Evolutionary conservation across 2,113 vertebrate genomes (phyloP).

Genomic region (Oenanthe oenanthe): DNA sequence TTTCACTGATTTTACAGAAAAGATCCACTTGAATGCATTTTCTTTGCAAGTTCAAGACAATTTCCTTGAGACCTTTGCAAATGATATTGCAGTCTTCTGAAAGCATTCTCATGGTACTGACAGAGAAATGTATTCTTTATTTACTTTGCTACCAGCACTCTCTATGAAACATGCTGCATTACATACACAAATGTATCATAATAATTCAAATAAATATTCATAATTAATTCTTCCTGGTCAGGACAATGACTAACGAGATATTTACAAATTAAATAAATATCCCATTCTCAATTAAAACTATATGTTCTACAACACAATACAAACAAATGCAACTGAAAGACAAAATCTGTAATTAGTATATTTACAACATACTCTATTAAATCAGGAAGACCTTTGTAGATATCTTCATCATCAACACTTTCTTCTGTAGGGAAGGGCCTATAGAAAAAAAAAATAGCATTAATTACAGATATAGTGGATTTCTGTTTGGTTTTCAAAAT

Average conservation of each 20-base stretch:
- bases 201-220: not conserved
- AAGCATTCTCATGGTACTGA: not conserved
- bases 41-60: not conserved
- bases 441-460: not conserved
- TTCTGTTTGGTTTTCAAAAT: not conserved
- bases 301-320: not conserved
- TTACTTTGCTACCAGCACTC: not conserved
- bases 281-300: not conserved
- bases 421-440: slow-evolving; percentile 95
- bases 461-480: not conserved
- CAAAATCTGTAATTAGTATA: not conserved
- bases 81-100: not conserved
- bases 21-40: not conserved
- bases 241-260: not conserved
- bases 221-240: not conserved
- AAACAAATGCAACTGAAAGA: not conserved
- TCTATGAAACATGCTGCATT: not conserved
- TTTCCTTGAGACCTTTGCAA: not conserved
- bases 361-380: slow-evolving; percentile 89
- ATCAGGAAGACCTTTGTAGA: slow-evolving; percentile 95
- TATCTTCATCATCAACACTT: slow-evolving; percentile 88
- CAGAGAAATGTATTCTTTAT: not conserved
- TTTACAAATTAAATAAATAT: not conserved
- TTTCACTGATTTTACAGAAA: not conserved
- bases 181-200: not conserved